These are phyloP conservation scores for Phalacrocorax brasilianus DNA, from an alignment of 2,113 vertebrate genomes.

Conservation along the genomic window DNA sequence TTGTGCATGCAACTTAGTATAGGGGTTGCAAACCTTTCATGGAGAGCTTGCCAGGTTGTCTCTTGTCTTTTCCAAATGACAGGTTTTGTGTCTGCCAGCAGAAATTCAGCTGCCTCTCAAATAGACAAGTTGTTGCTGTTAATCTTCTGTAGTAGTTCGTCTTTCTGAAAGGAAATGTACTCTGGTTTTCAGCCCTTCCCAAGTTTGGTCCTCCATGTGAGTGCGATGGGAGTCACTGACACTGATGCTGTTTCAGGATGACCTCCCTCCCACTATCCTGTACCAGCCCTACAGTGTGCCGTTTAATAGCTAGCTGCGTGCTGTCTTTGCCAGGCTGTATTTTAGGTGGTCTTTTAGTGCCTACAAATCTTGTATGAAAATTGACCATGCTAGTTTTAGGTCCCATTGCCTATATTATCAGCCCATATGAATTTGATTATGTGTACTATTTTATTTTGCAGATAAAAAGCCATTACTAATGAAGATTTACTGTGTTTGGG, in stretches of 20 bases:
- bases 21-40: background rate
- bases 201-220: background rate
- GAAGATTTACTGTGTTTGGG: background rate
- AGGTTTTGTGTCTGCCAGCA: background rate
- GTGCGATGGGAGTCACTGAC: background rate
- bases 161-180: background rate
- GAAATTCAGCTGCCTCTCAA: background rate
- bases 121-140: background rate
- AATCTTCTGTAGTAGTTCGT: background rate
- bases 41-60: background rate
- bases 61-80: background rate
- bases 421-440: background rate
- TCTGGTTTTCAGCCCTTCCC: background rate
- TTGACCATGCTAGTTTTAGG: background rate
- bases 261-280: background rate
- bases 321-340: background rate
- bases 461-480: background rate
- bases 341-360: background rate
- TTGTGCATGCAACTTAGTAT: background rate
- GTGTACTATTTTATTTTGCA: background rate
- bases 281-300: background rate
- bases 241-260: rapidly evolving
- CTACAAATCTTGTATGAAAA: background rate
- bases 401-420: background rate
- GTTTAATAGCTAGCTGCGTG: background rate